phyloP scores from a whole-genome alignment of 2,888 invertebrate genomes.

The Caenorhabditis uteleia region DNA sequence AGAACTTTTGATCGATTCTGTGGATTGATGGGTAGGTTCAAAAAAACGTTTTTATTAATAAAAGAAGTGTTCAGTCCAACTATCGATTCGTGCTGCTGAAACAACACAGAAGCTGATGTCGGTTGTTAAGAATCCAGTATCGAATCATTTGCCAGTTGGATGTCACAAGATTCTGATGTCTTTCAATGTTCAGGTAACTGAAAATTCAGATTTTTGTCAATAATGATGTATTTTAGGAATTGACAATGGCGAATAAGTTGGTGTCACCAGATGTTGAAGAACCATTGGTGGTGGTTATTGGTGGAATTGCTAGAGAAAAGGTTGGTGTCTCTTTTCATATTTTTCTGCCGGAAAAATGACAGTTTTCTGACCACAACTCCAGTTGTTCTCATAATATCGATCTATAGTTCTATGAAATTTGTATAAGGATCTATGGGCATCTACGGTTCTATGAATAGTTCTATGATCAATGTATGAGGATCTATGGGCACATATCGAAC shows the following conservation, averaged over 20 bases:
- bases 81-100: conserved; percentile 88
- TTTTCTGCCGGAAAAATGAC: too few species aligned
- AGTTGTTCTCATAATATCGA: too few species aligned
- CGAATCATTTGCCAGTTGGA: conserved; percentile 91
- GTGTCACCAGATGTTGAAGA: conserved; percentile 45
- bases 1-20: conserved; percentile 95
- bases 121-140: conserved; percentile 91
- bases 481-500: too few species aligned
- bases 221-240: conserved; percentile 22
- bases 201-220: too few species aligned
- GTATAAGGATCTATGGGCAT: too few species aligned
- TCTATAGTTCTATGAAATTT: too few species aligned
- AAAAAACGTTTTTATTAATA: conserved; percentile 1
- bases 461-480: too few species aligned
- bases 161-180: conserved; percentile 88
- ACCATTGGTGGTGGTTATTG: conserved; percentile 88
- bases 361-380: too few species aligned
- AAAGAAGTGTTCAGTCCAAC: conserved; percentile 79
- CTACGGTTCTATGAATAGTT: too few species aligned
- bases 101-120: conserved; percentile 87
- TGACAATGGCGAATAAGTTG: conserved; percentile 45
- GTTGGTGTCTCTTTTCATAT: too few species aligned
- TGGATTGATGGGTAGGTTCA: conserved; percentile 86
- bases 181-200: conserved; percentile 76
- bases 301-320: conserved; percentile 96